A percentile compares a stretch with the other conserved stretches of the same genome.
These are phyloP conservation scores for Stegastes partitus DNA, from an alignment of 2,113 vertebrate species.

Conservation along the genomic window DNA sequence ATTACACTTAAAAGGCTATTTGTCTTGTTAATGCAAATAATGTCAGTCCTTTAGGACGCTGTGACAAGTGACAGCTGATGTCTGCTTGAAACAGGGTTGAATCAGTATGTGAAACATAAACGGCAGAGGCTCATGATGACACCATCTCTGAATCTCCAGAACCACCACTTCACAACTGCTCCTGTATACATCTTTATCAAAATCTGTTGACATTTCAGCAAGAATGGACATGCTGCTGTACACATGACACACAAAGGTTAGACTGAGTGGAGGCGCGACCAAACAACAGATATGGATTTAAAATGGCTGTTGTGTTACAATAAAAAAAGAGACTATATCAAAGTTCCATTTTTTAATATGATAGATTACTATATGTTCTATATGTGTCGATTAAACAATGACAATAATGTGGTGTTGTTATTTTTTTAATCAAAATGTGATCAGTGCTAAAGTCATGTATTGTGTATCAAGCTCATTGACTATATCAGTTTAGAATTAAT, in stretches of 20 bases:
- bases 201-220: conserved; percentile 34
- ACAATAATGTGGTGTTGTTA: no score
- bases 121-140: conserved; percentile 1
- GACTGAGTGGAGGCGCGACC: background rate
- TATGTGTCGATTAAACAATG: no score
- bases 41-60: background rate
- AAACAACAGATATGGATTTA: background rate
- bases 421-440: no score
- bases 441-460: no score
- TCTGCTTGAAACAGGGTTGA: background rate
- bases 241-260: conserved; percentile 1
- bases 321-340: background rate
- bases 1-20: background rate
- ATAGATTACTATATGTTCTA: no score
- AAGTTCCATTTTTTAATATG: no score
- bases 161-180: background rate
- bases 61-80: conserved; percentile 16
- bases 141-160: conserved; percentile 6
- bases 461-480: no score
- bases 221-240: background rate
- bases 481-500: no score
- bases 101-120: conserved; percentile 6
- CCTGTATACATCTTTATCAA: background rate
- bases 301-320: background rate
- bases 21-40: conserved; percentile 5